phyloP scores from a whole-genome alignment of 2,797 vertebrate genomes.

The Crenuchus spilurus region DNA sequence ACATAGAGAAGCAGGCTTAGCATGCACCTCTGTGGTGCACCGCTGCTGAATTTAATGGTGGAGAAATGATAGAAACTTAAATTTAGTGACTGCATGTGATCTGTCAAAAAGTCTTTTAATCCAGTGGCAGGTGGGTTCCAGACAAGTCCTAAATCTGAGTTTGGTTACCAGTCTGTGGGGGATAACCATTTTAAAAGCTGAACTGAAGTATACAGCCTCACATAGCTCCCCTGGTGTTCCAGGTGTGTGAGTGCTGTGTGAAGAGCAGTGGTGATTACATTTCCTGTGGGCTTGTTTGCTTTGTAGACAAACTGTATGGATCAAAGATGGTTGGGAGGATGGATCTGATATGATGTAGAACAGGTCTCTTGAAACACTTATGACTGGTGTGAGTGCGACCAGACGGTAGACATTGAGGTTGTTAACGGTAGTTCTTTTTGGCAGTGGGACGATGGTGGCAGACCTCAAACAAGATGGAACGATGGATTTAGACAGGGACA shows the following conservation, averaged over 20 bases:
- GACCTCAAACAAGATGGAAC: neutral
- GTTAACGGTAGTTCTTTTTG: neutral
- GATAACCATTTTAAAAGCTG: too few species aligned
- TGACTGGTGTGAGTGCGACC: neutral
- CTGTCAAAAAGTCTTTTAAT: neutral
- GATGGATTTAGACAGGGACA: neutral
- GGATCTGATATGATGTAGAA: neutral
- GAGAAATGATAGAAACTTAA: neutral
- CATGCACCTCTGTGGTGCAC: too few species aligned
- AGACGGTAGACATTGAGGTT: neutral
- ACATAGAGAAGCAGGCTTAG: too few species aligned
- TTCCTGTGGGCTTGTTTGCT: too few species aligned
- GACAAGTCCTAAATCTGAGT: too few species aligned
- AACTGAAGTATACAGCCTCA: neutral
- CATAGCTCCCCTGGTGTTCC: neutral
- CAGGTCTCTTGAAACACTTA: neutral
- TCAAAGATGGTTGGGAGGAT: neutral
- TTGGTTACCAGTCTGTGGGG: too few species aligned
- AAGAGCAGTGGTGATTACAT: too few species aligned
- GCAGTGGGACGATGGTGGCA: neutral
- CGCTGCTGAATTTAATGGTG: neutral
- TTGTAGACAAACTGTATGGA: too few species aligned
- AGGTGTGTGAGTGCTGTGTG: constrained; percentile 25
- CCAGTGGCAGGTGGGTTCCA: neutral
- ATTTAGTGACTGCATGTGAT: too few species aligned